A percentile compares a stretch with the other conserved stretches of the same genome.
These are phyloP conservation scores for Intellagama lesueurii DNA, from an alignment of 2,797 vertebrate genomes.

Conservation along the genomic window DNA sequence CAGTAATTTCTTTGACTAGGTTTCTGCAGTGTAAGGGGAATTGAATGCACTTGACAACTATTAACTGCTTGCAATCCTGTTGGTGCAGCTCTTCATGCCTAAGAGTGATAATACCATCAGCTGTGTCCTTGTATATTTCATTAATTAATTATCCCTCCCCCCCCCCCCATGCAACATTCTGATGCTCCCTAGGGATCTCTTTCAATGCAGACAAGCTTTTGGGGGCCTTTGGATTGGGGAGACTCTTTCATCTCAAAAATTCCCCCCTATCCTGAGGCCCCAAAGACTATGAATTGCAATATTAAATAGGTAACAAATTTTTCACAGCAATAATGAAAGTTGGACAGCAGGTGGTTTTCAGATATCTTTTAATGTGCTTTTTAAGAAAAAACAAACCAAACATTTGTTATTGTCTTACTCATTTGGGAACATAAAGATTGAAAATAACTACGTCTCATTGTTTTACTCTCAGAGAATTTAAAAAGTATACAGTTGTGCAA, in stretches of 20 bases:
- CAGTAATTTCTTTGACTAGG: neutral
- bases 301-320: neutral
- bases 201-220: too few relatives aligned
- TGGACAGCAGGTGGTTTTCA: neutral
- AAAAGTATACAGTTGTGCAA: neutral
- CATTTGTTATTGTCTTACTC: neutral
- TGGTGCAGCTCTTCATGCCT: neutral
- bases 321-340: neutral
- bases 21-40: conserved; percentile 17
- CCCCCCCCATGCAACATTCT: too few relatives aligned
- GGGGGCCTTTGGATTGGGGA: too few relatives aligned
- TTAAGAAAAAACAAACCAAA: neutral
- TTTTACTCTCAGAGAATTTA: neutral
- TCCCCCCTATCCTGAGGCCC: neutral
- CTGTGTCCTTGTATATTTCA: too few relatives aligned
- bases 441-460: neutral
- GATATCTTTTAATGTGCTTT: neutral
- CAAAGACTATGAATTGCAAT: neutral
- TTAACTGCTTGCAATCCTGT: conserved; percentile 2
- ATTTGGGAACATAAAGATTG: neutral
- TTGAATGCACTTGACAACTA: neutral
- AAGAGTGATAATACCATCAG: too few relatives aligned
- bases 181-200: too few relatives aligned
- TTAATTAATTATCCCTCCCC: too few relatives aligned
- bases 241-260: neutral